Conservation (phyloP, 2,113 vertebrate species). For the Otocyon megalotis region DNA sequence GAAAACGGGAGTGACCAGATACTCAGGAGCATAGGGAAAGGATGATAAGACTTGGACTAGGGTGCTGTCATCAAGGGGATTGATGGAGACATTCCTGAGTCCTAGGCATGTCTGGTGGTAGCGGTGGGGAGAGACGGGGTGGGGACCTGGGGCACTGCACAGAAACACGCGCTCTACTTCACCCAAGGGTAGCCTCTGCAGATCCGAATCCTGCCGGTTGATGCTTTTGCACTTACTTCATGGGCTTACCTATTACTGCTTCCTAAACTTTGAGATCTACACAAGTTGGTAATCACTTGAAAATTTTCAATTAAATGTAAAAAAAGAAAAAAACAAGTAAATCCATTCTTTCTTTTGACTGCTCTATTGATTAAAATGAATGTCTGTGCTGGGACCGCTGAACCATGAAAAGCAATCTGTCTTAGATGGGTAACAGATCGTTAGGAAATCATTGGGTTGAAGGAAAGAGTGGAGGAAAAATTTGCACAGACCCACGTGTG, state of each 20-base stretch:
- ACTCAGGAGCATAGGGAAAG: not conserved
- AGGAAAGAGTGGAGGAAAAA: constrained; percentile 83
- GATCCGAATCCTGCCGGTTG: not conserved
- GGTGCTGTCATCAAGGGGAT: not conserved
- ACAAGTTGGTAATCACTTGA: constrained; percentile 86
- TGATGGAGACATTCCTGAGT: not conserved
- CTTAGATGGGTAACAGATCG: constrained; percentile 89
- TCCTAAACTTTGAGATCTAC: constrained; percentile 81
- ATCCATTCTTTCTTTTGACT: constrained; percentile 91
- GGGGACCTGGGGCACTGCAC: not conserved
- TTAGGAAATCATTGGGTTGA: constrained; percentile 87
- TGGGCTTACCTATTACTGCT: constrained; percentile 71
- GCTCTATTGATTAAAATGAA: constrained; percentile 91
- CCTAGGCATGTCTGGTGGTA: not conserved
- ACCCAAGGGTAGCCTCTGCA: not conserved
- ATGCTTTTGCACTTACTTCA: not conserved
- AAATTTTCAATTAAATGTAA: constrained; percentile 90
- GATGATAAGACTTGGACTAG: not conserved
- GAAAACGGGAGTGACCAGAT: not conserved
- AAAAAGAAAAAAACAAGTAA: constrained; percentile 89
- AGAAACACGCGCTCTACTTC: not conserved
- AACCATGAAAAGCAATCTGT: constrained; percentile 91
- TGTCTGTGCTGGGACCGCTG: constrained; percentile 86
- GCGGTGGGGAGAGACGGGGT: not conserved
- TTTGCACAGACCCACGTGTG: constrained; percentile 66